phyloP scores from a whole-genome alignment of 2,888 invertebrate species.

The Asteroscopus sphinx region DNA sequence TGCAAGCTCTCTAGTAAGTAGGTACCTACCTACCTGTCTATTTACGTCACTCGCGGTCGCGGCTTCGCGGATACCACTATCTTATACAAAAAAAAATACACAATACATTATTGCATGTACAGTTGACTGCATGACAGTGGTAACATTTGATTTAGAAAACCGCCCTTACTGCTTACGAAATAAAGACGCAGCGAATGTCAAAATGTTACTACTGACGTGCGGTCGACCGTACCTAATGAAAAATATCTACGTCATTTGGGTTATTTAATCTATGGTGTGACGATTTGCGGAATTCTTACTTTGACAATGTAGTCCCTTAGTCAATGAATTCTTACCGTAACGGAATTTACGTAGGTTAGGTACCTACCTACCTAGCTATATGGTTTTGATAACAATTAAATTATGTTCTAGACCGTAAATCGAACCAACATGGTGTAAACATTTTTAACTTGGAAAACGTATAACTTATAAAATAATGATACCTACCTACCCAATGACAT shows the following conservation, averaged over 20 bases:
- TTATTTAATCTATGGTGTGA: conserved; percentile 60
- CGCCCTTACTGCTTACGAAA: too few relatives aligned
- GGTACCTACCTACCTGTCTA: too few relatives aligned
- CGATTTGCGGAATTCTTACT: conserved; percentile 60
- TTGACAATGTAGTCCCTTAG: too few relatives aligned
- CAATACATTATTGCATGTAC: conserved; percentile 18
- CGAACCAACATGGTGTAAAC: conserved; percentile 18
- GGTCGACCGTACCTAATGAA: too few relatives aligned
- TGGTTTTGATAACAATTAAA: conserved; percentile 58
- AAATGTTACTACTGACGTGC: too few relatives aligned
- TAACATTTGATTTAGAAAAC: too few relatives aligned
- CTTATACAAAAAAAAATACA: too few relatives aligned
- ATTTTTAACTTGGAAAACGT: conserved; percentile 2
- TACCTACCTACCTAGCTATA: conserved; percentile 7
- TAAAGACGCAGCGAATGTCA: too few relatives aligned
- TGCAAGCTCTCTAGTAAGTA: too few relatives aligned
- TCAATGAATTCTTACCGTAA: conserved; percentile 59
- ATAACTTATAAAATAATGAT: conserved; percentile 1
- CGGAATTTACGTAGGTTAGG: conserved; percentile 49
- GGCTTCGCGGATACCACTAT: too few relatives aligned
- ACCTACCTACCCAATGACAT: too few relatives aligned
- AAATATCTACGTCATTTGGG: conserved; percentile 57
- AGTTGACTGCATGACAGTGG: too few relatives aligned
- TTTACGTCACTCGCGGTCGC: conserved; percentile 30
- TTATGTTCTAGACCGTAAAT: conserved; percentile 47